phyloP scores from a whole-genome alignment of 2,797 vertebrate genomes.

The Strix occidentalis region DNA sequence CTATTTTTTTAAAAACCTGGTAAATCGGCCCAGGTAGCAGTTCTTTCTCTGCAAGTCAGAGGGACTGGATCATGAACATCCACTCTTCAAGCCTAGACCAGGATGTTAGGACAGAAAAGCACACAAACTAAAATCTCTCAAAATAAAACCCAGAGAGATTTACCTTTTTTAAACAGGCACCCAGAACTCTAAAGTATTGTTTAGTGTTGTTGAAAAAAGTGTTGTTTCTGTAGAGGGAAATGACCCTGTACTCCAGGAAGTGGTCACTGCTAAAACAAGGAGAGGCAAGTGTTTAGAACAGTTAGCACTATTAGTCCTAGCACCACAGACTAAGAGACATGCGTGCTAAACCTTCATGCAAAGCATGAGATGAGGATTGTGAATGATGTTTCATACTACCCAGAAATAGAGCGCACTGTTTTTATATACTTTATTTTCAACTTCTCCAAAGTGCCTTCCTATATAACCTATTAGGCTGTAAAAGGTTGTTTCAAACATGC shows the following conservation, averaged over 20 bases:
- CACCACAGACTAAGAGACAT: background rate
- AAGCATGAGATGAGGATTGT: background rate
- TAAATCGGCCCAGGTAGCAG: background rate
- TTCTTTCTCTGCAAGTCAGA: background rate
- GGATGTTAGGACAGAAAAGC: background rate
- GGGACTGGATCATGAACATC: background rate
- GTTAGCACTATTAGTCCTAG: background rate
- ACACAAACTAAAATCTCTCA: background rate
- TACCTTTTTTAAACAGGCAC: background rate
- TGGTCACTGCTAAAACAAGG: background rate
- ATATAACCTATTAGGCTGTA: fast-evolving
- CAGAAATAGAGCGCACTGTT: background rate
- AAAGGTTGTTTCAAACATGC: background rate
- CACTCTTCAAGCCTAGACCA: background rate
- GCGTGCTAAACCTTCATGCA: background rate
- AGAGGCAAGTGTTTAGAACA: background rate
- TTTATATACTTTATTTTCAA: background rate
- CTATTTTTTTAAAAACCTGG: background rate
- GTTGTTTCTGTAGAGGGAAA: background rate
- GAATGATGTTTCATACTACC: background rate
- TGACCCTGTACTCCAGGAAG: background rate
- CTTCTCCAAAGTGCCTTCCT: background rate
- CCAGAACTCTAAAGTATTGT: background rate
- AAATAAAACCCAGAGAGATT: background rate
- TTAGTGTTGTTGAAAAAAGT: background rate